Conservation (phyloP, 2,888 invertebrate species). For the Gibbula magus region DNA sequence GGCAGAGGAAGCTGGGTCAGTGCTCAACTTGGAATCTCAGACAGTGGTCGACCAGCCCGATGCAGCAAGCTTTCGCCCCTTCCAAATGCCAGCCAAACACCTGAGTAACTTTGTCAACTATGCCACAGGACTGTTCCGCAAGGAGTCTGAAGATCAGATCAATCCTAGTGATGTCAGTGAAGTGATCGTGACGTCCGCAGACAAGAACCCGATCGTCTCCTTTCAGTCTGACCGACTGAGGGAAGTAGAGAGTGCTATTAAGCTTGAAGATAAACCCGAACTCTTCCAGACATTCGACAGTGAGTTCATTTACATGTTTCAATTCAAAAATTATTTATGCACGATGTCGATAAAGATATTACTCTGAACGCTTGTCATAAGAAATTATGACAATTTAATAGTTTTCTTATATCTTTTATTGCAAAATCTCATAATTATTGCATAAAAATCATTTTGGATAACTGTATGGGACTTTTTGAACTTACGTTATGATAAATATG, state of each 20-base stretch:
- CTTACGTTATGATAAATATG: too few relatives aligned
- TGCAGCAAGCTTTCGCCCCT: constrained; percentile 47
- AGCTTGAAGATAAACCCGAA: constrained; percentile 88
- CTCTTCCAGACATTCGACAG: constrained; percentile 92
- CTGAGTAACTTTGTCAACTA: constrained; percentile 88
- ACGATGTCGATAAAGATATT: too few relatives aligned
- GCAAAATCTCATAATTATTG: too few relatives aligned
- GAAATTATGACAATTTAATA: too few relatives aligned
- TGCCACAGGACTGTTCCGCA: constrained; percentile 90
- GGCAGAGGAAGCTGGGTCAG: background rate
- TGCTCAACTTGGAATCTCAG: background rate
- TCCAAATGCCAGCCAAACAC: constrained; percentile 61
- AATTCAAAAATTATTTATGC: too few relatives aligned
- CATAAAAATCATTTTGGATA: too few relatives aligned
- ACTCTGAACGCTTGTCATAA: too few relatives aligned
- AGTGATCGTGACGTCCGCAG: constrained; percentile 25
- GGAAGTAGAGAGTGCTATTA: constrained; percentile 65
- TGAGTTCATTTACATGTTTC: constrained; percentile 47
- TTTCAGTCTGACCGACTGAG: constrained; percentile 35
- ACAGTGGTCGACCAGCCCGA: background rate
- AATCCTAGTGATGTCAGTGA: constrained; percentile 56
- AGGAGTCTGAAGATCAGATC: constrained; percentile 34
- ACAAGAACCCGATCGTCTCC: constrained; percentile 33
- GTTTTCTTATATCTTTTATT: too few relatives aligned
- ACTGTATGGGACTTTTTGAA: too few relatives aligned